A percentile compares a stretch with the other conserved stretches of the same genome.
phyloP scores from a whole-genome alignment of 2,797 vertebrate species.

The Sparidentex hasta region DNA sequence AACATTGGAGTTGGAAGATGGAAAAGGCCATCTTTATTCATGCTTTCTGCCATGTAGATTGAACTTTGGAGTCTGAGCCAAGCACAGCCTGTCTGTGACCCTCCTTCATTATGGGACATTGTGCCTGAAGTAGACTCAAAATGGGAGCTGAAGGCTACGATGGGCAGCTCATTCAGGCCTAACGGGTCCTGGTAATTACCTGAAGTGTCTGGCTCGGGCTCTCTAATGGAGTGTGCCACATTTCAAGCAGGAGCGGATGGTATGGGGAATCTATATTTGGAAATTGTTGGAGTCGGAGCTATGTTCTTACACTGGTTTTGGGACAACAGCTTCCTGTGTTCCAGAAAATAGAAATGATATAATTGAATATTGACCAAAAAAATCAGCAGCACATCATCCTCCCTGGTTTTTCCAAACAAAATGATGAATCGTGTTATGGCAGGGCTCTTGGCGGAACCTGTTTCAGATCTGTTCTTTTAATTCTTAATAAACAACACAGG shows the following conservation, averaged over 20 bases:
- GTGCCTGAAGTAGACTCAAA: slow-evolving; percentile 74
- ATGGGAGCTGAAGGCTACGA: slow-evolving; percentile 70
- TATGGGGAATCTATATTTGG: slow-evolving; percentile 69
- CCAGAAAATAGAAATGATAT: slow-evolving; percentile 47
- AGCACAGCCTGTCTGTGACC: slow-evolving; percentile 57
- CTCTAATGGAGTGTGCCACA: slow-evolving; percentile 75
- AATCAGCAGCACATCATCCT: slow-evolving; percentile 12
- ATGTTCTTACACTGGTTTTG: slow-evolving; percentile 43
- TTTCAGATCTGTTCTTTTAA: slow-evolving; percentile 29
- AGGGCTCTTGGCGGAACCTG: slow-evolving; percentile 5
- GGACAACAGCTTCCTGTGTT: slow-evolving; percentile 30
- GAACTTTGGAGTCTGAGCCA: slow-evolving; percentile 66
- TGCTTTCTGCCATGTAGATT: slow-evolving; percentile 67
- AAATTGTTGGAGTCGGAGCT: slow-evolving; percentile 50
- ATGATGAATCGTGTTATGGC: slow-evolving; percentile 43
- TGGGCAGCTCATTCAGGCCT: slow-evolving; percentile 74
- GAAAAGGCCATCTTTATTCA: slow-evolving; percentile 73
- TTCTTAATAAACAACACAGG: slow-evolving; percentile 4
- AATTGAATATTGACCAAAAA: slow-evolving; percentile 54
- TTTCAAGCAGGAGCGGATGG: slow-evolving; percentile 53
- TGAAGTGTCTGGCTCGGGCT: slow-evolving; percentile 62
- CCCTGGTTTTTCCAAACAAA: slow-evolving; percentile 43
- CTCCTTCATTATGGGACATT: slow-evolving; percentile 75
- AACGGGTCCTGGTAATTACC: slow-evolving; percentile 75
- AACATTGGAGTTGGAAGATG: slow-evolving; percentile 54